Evolutionary conservation across 2,888 invertebrate genomes (phyloP).

Genomic region (Epinotia bilunana): DNA sequence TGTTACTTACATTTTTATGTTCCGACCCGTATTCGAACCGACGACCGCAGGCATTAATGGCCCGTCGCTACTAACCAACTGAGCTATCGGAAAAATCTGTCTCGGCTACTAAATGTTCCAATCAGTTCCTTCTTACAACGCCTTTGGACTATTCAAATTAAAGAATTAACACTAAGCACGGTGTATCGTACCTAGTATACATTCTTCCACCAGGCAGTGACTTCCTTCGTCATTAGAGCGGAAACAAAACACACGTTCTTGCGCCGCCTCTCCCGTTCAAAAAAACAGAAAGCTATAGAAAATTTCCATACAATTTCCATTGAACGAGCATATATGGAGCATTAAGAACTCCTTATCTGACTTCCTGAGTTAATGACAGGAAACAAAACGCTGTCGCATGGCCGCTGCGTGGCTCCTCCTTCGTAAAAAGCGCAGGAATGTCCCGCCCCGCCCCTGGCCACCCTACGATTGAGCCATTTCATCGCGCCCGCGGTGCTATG

Average conservation of each 20-base stretch:
- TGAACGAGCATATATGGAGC: conserved; percentile 11
- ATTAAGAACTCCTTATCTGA: conserved; percentile 24
- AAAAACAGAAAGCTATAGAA: conserved; percentile 10
- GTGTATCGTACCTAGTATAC: neutral
- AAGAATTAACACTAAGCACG: neutral
- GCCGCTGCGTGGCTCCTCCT: conserved; percentile 32
- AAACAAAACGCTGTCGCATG: conserved; percentile 33
- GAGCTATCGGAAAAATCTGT: too few species aligned
- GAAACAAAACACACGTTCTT: conserved; percentile 18
- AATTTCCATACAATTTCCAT: conserved; percentile 30
- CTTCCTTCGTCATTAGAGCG: conserved; percentile 15
- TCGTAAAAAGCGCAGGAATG: conserved; percentile 32
- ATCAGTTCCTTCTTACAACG: too few species aligned
- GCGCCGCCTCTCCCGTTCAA: neutral
- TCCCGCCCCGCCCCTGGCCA: conserved; percentile 45
- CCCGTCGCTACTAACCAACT: too few species aligned
- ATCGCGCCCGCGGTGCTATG: conserved; percentile 68
- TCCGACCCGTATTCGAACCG: too few species aligned
- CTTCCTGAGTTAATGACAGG: conserved; percentile 33
- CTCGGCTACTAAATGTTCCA: too few species aligned
- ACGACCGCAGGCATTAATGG: too few species aligned
- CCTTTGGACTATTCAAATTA: neutral
- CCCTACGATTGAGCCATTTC: conserved; percentile 74
- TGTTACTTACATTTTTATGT: too few species aligned
- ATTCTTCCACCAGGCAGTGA: conserved; percentile 4